Conservation (phyloP, 2,888 invertebrate genomes). For the Incurvaria masculella region DNA sequence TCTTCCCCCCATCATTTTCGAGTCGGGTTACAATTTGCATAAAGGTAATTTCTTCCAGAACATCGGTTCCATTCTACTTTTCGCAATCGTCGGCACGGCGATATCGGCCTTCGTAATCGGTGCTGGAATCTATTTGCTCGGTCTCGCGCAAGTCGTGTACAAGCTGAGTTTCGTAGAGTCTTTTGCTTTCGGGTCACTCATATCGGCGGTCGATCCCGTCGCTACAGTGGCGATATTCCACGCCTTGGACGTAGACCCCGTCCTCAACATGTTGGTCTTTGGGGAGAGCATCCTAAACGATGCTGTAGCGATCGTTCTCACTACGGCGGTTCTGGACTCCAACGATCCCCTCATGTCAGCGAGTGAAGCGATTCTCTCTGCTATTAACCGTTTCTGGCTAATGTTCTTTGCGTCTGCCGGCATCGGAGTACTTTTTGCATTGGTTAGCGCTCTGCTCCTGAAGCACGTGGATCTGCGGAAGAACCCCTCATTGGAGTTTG, state of each 20-base stretch:
- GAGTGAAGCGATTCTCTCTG: constrained; percentile 82
- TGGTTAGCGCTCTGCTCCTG: constrained; percentile 86
- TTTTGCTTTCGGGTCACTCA: constrained; percentile 97
- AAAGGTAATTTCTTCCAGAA: constrained; percentile 97
- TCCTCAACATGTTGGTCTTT: constrained; percentile 99
- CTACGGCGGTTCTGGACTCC: constrained; percentile 78
- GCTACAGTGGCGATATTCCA: constrained; percentile 99
- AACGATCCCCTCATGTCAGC: constrained; percentile 62
- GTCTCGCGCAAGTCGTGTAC: constrained; percentile 89
- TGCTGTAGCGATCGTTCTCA: constrained; percentile 97
- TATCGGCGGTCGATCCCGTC: constrained; percentile 98
- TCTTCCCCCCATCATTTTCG: constrained; percentile 98
- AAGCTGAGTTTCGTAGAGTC: constrained; percentile 93
- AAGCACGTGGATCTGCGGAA: constrained; percentile 96
- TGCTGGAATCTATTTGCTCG: constrained; percentile 91
- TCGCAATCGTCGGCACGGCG: constrained; percentile 96
- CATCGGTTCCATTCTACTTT: constrained; percentile 96
- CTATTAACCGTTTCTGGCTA: constrained; percentile 85
- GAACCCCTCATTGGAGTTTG: constrained; percentile 97
- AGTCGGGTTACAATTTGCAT: constrained; percentile 97
- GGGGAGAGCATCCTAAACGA: constrained; percentile 94
- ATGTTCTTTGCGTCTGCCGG: constrained; percentile 99
- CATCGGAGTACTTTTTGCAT: constrained; percentile 92
- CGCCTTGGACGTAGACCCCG: constrained; percentile 94
- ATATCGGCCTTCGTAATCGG: constrained; percentile 98